phyloP scores from a whole-genome alignment of 2,797 vertebrate species.

The Diplodus sargus region DNA sequence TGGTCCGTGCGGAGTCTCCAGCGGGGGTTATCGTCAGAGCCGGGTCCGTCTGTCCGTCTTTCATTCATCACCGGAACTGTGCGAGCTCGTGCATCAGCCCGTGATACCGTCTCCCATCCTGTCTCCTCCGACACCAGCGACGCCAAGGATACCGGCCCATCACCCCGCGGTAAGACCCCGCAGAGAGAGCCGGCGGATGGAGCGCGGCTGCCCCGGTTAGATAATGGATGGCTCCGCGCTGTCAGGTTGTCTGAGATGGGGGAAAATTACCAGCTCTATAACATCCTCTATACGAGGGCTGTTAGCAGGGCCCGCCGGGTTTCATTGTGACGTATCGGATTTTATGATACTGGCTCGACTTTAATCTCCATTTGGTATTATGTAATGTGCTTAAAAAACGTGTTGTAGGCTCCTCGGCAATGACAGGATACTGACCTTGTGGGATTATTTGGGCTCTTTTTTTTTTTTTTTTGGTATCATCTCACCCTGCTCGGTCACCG shows the following conservation, averaged over 20 bases:
- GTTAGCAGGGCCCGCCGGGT: conserved; percentile 39
- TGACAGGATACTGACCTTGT: conserved; percentile 22
- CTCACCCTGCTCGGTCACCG: not conserved
- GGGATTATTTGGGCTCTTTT: conserved; percentile 12
- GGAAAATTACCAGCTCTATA: conserved; percentile 52
- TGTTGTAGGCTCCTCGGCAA: not conserved
- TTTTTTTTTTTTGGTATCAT: too few species aligned
- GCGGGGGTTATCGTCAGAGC: conserved; percentile 38
- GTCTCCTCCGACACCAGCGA: conserved; percentile 46
- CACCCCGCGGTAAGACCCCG: conserved; percentile 73
- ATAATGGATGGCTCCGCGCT: not conserved
- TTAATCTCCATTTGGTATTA: not conserved
- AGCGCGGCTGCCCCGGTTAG: conserved; percentile 32
- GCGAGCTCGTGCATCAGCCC: conserved; percentile 32
- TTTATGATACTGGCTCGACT: conserved; percentile 29
- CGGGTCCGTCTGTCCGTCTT: conserved; percentile 26
- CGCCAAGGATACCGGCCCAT: conserved; percentile 53
- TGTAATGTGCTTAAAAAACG: conserved; percentile 9
- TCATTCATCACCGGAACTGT: conserved; percentile 64
- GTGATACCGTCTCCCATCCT: conserved; percentile 21
- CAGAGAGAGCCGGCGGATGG: conserved; percentile 6
- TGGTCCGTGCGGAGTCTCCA: conserved; percentile 28
- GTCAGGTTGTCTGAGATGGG: conserved; percentile 31
- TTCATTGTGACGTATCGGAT: conserved; percentile 46
- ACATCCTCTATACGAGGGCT: conserved; percentile 22